A percentile compares a stretch with the other conserved stretches of the same genome.
Evolutionary conservation across 2,797 vertebrate species (phyloP).

Genomic region (Oryzias sinensis): DNA sequence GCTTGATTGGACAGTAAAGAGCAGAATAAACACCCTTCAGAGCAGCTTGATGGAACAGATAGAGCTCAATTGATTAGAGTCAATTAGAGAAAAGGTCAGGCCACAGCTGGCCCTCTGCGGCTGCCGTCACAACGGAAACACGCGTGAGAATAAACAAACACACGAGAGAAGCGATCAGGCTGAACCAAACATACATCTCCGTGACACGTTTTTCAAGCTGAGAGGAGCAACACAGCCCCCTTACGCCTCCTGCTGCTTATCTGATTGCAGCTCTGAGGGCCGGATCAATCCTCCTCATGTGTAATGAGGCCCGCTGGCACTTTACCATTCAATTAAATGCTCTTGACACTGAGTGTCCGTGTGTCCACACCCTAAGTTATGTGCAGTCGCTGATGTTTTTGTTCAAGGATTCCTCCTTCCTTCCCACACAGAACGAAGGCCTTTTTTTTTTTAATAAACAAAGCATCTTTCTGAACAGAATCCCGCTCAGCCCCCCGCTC

Average conservation of each 20-base stretch:
- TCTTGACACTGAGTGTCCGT: constrained; percentile 11
- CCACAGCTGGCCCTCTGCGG: constrained; percentile 49
- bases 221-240: constrained; percentile 10
- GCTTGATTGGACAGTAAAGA: constrained; percentile 33
- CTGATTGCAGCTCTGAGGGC: constrained; percentile 37
- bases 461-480: constrained; percentile 36
- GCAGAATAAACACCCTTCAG: constrained; percentile 22
- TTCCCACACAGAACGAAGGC: constrained; percentile 2
- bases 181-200: constrained; percentile 2
- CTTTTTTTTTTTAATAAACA: constrained; percentile 14
- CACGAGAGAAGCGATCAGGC: background rate
- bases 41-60: constrained; percentile 31
- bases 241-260: constrained; percentile 26
- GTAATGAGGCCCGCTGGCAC: constrained; percentile 36
- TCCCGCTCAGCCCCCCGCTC: constrained; percentile 27
- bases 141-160: constrained; percentile 1
- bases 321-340: constrained; percentile 29
- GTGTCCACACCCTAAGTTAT: constrained; percentile 16
- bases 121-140: constrained; percentile 20
- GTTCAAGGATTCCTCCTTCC: constrained; percentile 36
- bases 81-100: constrained; percentile 72
- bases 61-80: constrained; percentile 64
- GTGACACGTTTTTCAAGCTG: constrained; percentile 22
- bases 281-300: constrained; percentile 34
- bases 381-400: constrained; percentile 22